Base-by-base conservation (phyloP, 2,113 vertebrate species). In the Tursiops truncatus region DNA sequence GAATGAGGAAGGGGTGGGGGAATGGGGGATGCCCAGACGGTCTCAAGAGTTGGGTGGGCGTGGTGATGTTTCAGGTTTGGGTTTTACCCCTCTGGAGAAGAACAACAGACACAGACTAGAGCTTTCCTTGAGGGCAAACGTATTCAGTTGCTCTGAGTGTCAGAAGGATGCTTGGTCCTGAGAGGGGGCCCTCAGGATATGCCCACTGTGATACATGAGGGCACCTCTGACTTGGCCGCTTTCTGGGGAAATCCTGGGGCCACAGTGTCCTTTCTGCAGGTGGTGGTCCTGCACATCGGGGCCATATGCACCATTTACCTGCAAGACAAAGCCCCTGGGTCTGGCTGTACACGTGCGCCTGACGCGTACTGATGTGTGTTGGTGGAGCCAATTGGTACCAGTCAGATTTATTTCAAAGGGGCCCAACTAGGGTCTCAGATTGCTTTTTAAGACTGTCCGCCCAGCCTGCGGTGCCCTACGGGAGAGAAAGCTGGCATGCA, bases 31-130 rank as follows among this genome's bases (percentile, higher is more conserved):
- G 0, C 50, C 65, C 2, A 53, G 33, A 1, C 28, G 50, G 63
- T 25, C 18, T 28, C 65, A 36, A 44, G 73, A 44, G 20, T 2
- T 36, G 31, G 25, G 14, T 3, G 7, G n/a, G 25, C n/a, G 58
- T 25, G 4, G 5, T 4, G 41, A 14, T 2, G 6, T 15, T n/a
- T 90, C 47, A 26, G 67, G 33, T 44, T 31, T 33, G 14, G 21
- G 31, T 50, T 36, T 82, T 28, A 20, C 9, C 62, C 41, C 12
- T n/a, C 5, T 67, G 31, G 47, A 95, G 68, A 67, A 73, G 36
- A 60, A 9, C 2, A 0, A 10, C 2, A 0, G 5, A n/a, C 0
- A 0, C 60, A 56, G 50, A 33, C 20, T 33, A 4, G 13, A 18
- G 31, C 5, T 38, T 83, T 44, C 38, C 94, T 21, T 3, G 28